Percentiles rank a stretch among this genome's conserved stretches.
These are phyloP conservation scores for Tetraodon nigroviridis DNA, from an alignment of 2,113 vertebrate genomes.

Conservation along the genomic window DNA sequence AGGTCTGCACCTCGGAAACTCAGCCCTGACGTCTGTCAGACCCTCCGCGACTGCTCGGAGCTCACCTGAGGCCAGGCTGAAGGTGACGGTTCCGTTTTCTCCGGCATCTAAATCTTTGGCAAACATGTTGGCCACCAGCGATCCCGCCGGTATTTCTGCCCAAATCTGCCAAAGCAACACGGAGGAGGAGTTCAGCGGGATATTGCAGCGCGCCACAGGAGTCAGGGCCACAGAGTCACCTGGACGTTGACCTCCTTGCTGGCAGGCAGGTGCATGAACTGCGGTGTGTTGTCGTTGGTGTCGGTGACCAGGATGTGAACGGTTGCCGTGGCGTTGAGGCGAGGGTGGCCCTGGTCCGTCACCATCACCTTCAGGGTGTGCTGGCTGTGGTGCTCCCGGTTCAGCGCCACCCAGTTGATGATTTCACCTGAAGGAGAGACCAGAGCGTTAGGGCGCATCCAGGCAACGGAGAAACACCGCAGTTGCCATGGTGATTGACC, in stretches of 20 bases:
- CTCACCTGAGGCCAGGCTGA: conserved; percentile 80
- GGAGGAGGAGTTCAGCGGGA: not conserved
- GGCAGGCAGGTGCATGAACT: conserved; percentile 75
- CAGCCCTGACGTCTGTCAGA: not conserved
- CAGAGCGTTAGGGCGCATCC: not conserved
- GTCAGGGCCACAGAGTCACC: conserved; percentile 55
- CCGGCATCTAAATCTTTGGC: conserved; percentile 88
- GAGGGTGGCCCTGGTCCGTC: conserved; percentile 80
- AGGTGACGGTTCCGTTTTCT: conserved; percentile 78
- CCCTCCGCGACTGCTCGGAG: not conserved
- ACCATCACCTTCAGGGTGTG: conserved; percentile 81
- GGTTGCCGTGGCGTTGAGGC: conserved; percentile 72
- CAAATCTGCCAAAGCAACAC: conserved; percentile 74
- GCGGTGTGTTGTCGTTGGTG: conserved; percentile 82
- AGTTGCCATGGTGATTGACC: conserved; percentile 63
- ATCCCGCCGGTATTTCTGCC: conserved; percentile 77
- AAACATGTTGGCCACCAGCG: conserved; percentile 80
- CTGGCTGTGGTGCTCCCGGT: conserved; percentile 77
- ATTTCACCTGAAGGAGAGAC: conserved; percentile 79
- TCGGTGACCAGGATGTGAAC: conserved; percentile 79
- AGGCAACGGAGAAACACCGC: not conserved
- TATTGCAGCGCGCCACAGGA: not conserved
- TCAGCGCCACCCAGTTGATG: conserved; percentile 82
- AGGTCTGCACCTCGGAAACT: not conserved
- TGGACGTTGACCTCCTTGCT: conserved; percentile 73